These are phyloP conservation scores for Microplitis demolitor DNA, from an alignment of 1,140 invertebrate species.

Conservation along the genomic window DNA sequence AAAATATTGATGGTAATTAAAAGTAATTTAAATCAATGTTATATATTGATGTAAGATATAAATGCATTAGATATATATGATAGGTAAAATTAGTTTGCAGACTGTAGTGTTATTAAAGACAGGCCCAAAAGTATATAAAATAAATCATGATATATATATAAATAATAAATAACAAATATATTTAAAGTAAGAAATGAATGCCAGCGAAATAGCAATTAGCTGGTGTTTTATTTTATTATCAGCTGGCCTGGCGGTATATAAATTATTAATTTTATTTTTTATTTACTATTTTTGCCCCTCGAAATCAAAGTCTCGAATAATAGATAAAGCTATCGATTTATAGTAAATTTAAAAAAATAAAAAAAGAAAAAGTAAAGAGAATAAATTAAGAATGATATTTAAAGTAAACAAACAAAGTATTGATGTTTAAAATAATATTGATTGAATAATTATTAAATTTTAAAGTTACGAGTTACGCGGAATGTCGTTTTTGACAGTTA, in stretches of 20 bases:
- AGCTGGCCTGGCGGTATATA: background rate
- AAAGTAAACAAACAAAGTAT: background rate
- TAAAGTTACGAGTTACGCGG: background rate
- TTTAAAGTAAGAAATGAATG: background rate
- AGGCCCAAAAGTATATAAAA: background rate
- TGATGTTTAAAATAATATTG: background rate
- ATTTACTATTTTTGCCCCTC: background rate
- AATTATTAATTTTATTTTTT: background rate
- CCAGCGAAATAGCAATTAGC: background rate
- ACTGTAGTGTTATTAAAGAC: conserved; percentile 2
- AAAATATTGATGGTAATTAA: background rate
- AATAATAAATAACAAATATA: background rate
- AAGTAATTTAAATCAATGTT: background rate
- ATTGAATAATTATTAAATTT: background rate
- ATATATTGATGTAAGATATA: conserved; percentile 15
- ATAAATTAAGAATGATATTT: background rate
- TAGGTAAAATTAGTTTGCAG: background rate
- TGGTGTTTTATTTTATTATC: background rate
- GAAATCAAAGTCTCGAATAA: background rate
- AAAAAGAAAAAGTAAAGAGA: background rate
- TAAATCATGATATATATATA: background rate
- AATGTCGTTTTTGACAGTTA: conserved; percentile 3
- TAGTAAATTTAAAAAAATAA: too few relatives aligned
- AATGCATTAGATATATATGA: conserved; percentile 3
- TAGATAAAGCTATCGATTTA: too few relatives aligned